Percentiles rank a stretch among this genome's conserved stretches.
Evolutionary conservation across 2,888 invertebrate genomes (phyloP).

Genomic region (Antheraea yamamai): DNA sequence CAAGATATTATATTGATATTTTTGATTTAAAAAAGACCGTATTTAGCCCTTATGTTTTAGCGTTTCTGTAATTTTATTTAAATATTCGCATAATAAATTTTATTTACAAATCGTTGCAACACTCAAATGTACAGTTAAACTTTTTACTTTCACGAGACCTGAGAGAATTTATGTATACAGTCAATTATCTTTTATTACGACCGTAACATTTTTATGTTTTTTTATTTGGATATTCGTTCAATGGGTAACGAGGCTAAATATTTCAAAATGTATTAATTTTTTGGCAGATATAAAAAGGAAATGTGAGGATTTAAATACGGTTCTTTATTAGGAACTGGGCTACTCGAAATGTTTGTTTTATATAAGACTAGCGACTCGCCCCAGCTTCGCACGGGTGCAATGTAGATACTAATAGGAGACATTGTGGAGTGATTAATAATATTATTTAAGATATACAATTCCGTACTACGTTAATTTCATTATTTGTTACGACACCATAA

Average conservation of each 20-base stretch:
- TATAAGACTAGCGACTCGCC: too few relatives aligned
- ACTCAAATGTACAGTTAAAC: conserved; percentile 35
- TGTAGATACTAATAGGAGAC: too few relatives aligned
- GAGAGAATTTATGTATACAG: conserved; percentile 30
- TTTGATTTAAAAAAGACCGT: too few relatives aligned
- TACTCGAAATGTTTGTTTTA: background rate
- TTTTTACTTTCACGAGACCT: conserved; percentile 40
- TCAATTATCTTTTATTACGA: conserved; percentile 36
- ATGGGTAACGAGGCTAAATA: conserved; percentile 9
- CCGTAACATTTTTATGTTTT: conserved; percentile 18
- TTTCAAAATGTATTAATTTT: background rate
- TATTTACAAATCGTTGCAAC: conserved; percentile 35
- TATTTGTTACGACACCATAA: too few relatives aligned
- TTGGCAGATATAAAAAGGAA: background rate
- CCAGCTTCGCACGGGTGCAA: too few relatives aligned
- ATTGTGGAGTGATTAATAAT: too few relatives aligned
- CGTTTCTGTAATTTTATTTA: background rate
- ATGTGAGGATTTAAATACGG: background rate
- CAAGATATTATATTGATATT: too few relatives aligned
- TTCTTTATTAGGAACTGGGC: background rate
- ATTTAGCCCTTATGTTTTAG: background rate
- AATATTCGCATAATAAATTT: conserved; percentile 1
- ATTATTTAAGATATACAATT: too few relatives aligned
- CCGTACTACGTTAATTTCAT: too few relatives aligned
- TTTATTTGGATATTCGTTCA: conserved; percentile 12